Evolutionary conservation across 2,113 vertebrate genomes (phyloP), one percentile per base, ranked within the genome.

Genomic region (Oncorhynchus clarkii): DNA sequence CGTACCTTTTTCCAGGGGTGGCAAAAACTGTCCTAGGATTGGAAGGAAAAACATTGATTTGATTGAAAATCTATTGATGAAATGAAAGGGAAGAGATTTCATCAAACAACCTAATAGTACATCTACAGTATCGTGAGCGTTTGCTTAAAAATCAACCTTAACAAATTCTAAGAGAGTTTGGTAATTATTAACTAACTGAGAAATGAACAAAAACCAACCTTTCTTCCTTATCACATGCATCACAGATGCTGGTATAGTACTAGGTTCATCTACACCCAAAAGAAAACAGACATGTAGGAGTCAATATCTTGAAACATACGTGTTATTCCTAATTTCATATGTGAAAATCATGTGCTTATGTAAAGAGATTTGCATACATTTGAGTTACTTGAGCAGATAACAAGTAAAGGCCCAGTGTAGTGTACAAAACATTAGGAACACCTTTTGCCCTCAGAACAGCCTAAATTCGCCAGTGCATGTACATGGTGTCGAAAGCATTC

Each of bases 1-100:
- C 90, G 86, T 89, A 94, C 93, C 90, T 92, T 92, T 90, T 76
- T 88, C 89, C 14, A 81, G 45, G 18, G 92, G 84, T 74, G 93
- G 93, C 66, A 93, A 77, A 87, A 94, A 93, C 88, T 91, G 79
- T 57, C 91, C 93, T 94, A 22, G 2, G 79, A 65, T 75, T 62
- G 4, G 74, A 54, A 74, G 70, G 20, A 64, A 22, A 34, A 31
- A 60, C 57, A 54, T 22, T 62, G 31, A 68, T 22, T 27, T 14
- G 49, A 45, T 11, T 45, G 9, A 11, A 45, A 45, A 45, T 45
- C 39, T 45, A 45, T 45, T 45, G 39, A 45, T 45, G 39, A 45
- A 45, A 45, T 45, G 2, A 45, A 45, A 45, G 9, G 2, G 39
- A 45, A 45, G 39, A 11, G 29, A 67, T 31, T 16, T 29, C 11